These are phyloP conservation scores for Oeneis ivallda DNA, from an alignment of 2,888 invertebrate species.

Conservation along the genomic window DNA sequence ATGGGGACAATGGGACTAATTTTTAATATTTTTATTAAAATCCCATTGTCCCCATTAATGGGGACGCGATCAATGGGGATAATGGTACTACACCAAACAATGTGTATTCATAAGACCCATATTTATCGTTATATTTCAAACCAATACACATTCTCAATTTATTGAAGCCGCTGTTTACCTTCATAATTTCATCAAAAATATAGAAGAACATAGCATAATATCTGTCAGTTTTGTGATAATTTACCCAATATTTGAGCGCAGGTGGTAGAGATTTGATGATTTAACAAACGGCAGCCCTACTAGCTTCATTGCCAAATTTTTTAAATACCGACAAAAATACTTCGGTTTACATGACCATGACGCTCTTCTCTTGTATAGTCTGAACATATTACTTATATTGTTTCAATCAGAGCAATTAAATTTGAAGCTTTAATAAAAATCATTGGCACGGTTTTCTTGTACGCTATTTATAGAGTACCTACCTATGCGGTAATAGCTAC, in stretches of 20 bases:
- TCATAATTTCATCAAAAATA: conserved; percentile 28
- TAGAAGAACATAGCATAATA: background rate
- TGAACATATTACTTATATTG: conserved; percentile 29
- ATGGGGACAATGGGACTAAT: no score
- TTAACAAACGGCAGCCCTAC: conserved; percentile 30
- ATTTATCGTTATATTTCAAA: conserved; percentile 1
- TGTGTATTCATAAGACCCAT: background rate
- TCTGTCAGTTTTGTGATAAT: conserved; percentile 11
- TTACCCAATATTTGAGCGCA: conserved; percentile 8
- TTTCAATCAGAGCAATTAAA: conserved; percentile 33
- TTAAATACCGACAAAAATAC: conserved; percentile 67
- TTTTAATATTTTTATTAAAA: no score
- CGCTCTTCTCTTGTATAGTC: conserved; percentile 51
- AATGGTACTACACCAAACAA: no score
- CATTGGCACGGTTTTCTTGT: conserved; percentile 25
- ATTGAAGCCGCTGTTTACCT: background rate
- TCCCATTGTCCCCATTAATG: no score
- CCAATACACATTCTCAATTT: background rate
- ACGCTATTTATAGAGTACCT: conserved; percentile 20
- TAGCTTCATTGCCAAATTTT: conserved; percentile 58
- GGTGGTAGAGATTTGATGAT: conserved; percentile 38
- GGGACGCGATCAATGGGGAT: no score
- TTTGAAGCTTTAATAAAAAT: conserved; percentile 26
- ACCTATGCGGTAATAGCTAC: background rate
- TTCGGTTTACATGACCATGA: conserved; percentile 65